phyloP scores from a whole-genome alignment of 2,113 vertebrate species.

The Leptobrachium leishanense region DNA sequence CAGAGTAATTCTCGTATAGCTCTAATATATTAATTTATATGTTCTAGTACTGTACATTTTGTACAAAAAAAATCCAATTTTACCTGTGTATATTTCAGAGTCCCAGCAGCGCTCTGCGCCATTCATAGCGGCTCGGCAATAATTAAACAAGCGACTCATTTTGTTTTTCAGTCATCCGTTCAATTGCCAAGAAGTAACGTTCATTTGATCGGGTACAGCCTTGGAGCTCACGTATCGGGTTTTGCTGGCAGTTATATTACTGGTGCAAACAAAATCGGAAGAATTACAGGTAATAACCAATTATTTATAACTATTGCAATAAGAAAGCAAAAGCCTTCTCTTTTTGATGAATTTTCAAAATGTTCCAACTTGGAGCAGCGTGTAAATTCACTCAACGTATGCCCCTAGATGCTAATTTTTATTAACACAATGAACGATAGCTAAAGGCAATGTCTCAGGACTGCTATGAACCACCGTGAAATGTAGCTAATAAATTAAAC shows the following conservation, averaged over 20 bases:
- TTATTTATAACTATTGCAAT: conserved; percentile 20
- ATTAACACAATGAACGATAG: neutral
- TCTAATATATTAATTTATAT: neutral
- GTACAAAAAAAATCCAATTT: neutral
- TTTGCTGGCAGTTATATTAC: conserved; percentile 86
- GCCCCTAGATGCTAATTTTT: neutral
- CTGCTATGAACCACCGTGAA: no score
- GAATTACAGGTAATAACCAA: conserved; percentile 84
- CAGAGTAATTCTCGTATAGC: no score
- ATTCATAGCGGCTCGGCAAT: neutral
- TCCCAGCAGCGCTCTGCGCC: neutral
- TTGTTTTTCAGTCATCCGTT: conserved; percentile 72
- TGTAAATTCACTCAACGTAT: neutral
- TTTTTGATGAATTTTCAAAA: neutral
- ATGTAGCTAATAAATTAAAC: no score
- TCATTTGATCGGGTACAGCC: conserved; percentile 94
- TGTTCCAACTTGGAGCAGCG: neutral
- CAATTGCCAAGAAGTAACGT: conserved; percentile 73
- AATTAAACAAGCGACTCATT: conserved; percentile 16
- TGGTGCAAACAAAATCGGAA: conserved; percentile 78
- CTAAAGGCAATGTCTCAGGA: no score
- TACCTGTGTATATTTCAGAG: neutral
- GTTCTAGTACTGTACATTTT: neutral
- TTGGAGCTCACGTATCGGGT: conserved; percentile 92
- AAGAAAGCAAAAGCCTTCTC: neutral